A percentile compares a stretch with the other conserved stretches of the same genome.
phyloP scores from a whole-genome alignment of 1,140 invertebrate genomes.

The Hypothenemus hampei region DNA sequence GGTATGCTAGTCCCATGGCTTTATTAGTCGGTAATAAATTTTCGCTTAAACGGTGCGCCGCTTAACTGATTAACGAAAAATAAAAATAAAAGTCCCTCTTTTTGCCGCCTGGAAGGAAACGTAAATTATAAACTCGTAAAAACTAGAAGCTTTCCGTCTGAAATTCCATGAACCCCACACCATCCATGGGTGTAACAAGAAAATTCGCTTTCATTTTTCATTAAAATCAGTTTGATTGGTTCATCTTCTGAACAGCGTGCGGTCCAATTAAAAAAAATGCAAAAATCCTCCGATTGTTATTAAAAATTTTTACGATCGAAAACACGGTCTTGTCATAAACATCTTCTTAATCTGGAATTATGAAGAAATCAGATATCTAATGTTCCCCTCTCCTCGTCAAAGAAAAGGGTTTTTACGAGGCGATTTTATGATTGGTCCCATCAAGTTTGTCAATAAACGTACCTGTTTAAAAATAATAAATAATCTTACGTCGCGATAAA shows the following conservation, averaged over 20 bases:
- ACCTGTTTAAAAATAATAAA: conserved; percentile 17
- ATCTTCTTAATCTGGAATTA: not conserved
- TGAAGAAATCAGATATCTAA: conserved; percentile 12
- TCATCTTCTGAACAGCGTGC: not conserved
- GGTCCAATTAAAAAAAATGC: not conserved
- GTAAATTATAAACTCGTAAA: conserved; percentile 15
- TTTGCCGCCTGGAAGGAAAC: conserved; percentile 8
- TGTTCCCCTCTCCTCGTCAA: too few relatives aligned
- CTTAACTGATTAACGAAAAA: conserved; percentile 18
- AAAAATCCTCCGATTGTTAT: not conserved
- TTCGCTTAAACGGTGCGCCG: conserved; percentile 18
- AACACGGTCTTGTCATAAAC: not conserved
- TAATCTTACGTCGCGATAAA: conserved; percentile 1
- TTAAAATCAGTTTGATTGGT: not conserved
- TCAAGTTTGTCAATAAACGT: conserved; percentile 7
- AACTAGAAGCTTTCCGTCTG: conserved; percentile 4
- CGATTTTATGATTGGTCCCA: conserved; percentile 8
- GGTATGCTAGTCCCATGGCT: conserved; percentile 19
- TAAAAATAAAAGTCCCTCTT: conserved; percentile 13
- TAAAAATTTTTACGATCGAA: not conserved
- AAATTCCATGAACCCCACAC: too few relatives aligned
- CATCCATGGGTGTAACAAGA: too few relatives aligned
- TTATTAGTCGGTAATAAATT: conserved; percentile 17
- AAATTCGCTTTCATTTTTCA: not conserved
- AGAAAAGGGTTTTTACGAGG: not conserved